These are phyloP conservation scores for Trissonchulus sp. DNA, from an alignment of 2,888 invertebrate genomes.

Conservation along the genomic window DNA sequence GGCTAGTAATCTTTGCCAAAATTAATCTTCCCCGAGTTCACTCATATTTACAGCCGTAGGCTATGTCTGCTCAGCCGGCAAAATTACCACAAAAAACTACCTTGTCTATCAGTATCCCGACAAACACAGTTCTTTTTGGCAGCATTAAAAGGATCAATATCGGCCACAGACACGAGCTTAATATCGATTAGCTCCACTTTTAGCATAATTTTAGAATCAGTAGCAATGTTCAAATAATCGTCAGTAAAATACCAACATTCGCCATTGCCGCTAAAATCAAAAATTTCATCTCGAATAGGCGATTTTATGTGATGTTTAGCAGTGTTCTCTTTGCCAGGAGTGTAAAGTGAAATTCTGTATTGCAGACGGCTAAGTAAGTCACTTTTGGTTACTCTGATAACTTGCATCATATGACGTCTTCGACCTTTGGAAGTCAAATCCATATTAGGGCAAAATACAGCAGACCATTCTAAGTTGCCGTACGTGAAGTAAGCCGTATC, in stretches of 20 bases:
- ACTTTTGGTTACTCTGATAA: conserved; percentile 66
- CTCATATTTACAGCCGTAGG: no score
- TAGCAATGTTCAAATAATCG: neutral
- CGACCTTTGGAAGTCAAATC: conserved; percentile 28
- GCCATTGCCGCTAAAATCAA: conserved; percentile 26
- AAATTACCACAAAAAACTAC: neutral
- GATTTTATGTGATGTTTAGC: neutral
- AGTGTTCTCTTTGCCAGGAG: neutral
- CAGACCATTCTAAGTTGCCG: conserved; percentile 75
- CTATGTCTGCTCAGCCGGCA: no score
- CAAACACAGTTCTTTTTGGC: neutral
- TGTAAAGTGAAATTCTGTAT: conserved; percentile 60
- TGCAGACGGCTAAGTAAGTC: conserved; percentile 71
- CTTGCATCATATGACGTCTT: conserved; percentile 29
- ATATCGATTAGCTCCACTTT: conserved; percentile 17
- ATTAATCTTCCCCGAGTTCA: no score
- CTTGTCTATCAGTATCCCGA: neutral
- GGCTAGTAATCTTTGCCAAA: no score
- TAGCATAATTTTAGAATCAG: neutral
- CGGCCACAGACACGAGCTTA: neutral
- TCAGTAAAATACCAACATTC: conserved; percentile 9
- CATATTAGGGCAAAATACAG: conserved; percentile 52
- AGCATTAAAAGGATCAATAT: neutral
- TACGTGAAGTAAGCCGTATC: conserved; percentile 69
- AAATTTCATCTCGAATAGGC: conserved; percentile 12